Evolutionary conservation across 2,113 vertebrate genomes (phyloP), one percentile per base, ranked within the genome.

Genomic region (Hippocampus mohnikei): DNA sequence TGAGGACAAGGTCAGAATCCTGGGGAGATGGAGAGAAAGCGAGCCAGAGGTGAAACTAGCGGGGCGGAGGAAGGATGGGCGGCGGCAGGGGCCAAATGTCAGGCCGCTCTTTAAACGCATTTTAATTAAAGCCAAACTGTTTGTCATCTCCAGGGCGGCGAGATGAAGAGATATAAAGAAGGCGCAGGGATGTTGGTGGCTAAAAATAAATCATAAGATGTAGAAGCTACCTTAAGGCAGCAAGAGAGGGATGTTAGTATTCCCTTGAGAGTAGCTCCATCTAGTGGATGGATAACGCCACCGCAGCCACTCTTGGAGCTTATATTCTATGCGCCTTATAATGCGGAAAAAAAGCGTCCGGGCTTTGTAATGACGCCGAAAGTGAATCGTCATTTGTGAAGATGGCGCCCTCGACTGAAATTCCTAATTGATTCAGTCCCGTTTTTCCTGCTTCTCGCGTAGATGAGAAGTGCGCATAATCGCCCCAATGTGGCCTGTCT

Each of bases 1-100:
- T 99, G 95, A 99, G 92, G 82, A 99, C 95, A 76, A 99, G 94
- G 90, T 99, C 96, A 84, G 94, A 94, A 89, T 99, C 96, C 97
- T 99, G 90, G 76, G 84, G 71, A 74, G 68, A 74, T 23, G 60
- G 55, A 37, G 44, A 40, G 29, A 66, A 48, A 60, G 20, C 48
- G 62, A 37, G n/a, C 73, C 29, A 71, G 61, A 67, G 23, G 65
- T 48, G 52, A 52, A 50, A 52, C 25, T 27, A 44, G 20, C 33
- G 1, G 2, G 1, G 40, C 1, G 21, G 44, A 48, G 41, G 41
- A 65, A 41, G 29, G 61, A 41, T 62, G 63, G 48, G 37, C 33
- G 29, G 63, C 61, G 50, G 63, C 12, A 8, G 62, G 12, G 66
- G 68, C 50, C 55, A 53, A 74, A 76, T 67, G 67, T 68, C 74